Evolutionary conservation across 2,113 vertebrate genomes (phyloP).

Genomic region (Eretmochelys imbricata): DNA sequence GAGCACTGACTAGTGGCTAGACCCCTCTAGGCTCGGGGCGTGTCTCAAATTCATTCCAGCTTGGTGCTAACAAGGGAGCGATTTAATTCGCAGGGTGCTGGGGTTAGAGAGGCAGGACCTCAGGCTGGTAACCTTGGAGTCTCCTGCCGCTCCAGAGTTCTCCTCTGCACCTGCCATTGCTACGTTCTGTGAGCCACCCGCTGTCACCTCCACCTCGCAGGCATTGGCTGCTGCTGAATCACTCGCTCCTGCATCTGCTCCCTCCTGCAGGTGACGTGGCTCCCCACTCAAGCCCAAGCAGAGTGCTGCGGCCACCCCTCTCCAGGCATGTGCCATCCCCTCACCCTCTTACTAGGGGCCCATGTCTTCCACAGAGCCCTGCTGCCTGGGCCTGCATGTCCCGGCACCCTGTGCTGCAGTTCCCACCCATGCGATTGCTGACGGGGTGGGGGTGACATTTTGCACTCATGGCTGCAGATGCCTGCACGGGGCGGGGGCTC

Average conservation of each 20-base stretch:
- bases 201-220: not conserved
- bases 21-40: no score
- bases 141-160: rapidly evolving
- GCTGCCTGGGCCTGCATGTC: not conserved
- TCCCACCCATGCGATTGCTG: no score
- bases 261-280: not conserved
- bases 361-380: not conserved
- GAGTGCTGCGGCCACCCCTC: conserved; percentile 17
- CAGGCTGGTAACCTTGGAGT: rapidly evolving
- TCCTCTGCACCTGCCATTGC: not conserved
- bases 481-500: no score
- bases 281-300: not conserved
- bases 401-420: not conserved
- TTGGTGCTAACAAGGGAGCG: rapidly evolving
- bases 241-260: not conserved
- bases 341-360: not conserved
- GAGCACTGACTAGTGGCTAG: no score
- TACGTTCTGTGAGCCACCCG: not conserved
- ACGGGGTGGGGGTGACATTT: no score
- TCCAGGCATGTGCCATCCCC: not conserved
- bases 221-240: not conserved
- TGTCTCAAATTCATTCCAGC: no score
- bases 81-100: rapidly evolving
- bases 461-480: no score
- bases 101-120: not conserved